Base-by-base conservation (phyloP, 2,888 invertebrate genomes). In the Malacosoma neustria region DNA sequence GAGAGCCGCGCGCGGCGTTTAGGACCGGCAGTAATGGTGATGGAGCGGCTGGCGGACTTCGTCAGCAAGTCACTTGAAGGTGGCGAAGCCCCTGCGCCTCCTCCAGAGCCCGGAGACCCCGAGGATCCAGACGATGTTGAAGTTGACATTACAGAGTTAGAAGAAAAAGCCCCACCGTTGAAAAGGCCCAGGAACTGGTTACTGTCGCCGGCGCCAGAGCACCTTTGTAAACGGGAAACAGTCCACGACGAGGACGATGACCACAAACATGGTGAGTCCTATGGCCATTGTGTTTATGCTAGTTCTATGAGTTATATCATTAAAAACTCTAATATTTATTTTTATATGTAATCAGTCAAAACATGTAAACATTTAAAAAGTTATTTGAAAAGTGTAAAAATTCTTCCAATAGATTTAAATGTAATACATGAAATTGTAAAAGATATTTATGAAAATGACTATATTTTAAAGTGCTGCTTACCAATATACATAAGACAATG, bases 1-100 rank as follows among this genome's bases (percentile, higher is more conserved):
- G 69, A 69, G 61, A 75, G 65, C 62, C 67, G 77, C 74, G 76
- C 73, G 76, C 64, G 72, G 60, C 57, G 68, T 52, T 71, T 70
- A 70, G 74, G 63, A 57, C 63, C 69, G 70, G 68, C 81, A 82
- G 81, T 84, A 73, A 84, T 85, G 85, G 79, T 84, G 76, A 95
- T 95, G 95, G 95, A 95, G 87, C 93, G 95, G 88, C 89, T 95
- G 76, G 93, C 95, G 66, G 93, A 94, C 88, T 95, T 95, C 87
- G 95, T 95, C 68, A 93, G 93, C 61, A 94, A 94, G 84, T 94
- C 94, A 45, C 92, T 95, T 77, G 92, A 92, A 68, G 89, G 89
- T 51, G 67, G 88, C 72, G 82, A 81, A 54, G 74, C 75, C 40
- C 84, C 84, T 37, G 77, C 80, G 54, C 77, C 84, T 41, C 82